Evolutionary conservation across 2,113 vertebrate genomes (phyloP).

Genomic region (Rhabdomys dilectus): DNA sequence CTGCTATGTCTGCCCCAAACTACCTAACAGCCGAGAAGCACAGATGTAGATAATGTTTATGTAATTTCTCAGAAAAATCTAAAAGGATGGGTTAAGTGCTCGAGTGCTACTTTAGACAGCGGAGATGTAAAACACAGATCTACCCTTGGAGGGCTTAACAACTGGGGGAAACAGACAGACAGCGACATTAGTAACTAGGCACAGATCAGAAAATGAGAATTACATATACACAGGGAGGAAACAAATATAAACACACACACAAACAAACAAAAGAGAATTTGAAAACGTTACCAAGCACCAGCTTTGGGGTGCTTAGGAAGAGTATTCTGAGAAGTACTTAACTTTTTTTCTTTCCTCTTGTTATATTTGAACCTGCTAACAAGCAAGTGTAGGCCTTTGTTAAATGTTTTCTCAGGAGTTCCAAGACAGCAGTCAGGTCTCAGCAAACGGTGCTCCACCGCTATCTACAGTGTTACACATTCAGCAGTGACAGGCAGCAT

Average conservation of each 20-base stretch:
- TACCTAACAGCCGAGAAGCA: neutral
- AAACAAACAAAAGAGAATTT: neutral
- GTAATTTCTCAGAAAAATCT: slow-evolving; percentile 1
- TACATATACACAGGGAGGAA: neutral
- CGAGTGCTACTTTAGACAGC: neutral
- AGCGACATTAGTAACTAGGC: neutral
- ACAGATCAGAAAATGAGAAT: slow-evolving; percentile 47
- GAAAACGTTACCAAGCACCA: neutral
- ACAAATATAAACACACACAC: neutral
- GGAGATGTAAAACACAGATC: slow-evolving; percentile 6
- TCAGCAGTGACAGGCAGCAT: neutral
- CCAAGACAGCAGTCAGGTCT: neutral
- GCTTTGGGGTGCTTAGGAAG: neutral
- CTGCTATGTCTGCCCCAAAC: neutral
- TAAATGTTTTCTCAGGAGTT: slow-evolving; percentile 30
- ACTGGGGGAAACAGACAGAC: neutral
- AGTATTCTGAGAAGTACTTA: neutral
- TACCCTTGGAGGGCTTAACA: neutral
- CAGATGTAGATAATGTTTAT: neutral
- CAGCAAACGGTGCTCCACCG: neutral
- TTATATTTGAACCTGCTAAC: slow-evolving; percentile 16
- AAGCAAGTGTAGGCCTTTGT: slow-evolving; percentile 10
- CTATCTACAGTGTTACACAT: neutral
- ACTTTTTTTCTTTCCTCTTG: neutral
- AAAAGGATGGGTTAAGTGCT: neutral